These are phyloP conservation scores for Erebia aethiops DNA, from an alignment of 2,888 invertebrate genomes.

Conservation along the genomic window DNA sequence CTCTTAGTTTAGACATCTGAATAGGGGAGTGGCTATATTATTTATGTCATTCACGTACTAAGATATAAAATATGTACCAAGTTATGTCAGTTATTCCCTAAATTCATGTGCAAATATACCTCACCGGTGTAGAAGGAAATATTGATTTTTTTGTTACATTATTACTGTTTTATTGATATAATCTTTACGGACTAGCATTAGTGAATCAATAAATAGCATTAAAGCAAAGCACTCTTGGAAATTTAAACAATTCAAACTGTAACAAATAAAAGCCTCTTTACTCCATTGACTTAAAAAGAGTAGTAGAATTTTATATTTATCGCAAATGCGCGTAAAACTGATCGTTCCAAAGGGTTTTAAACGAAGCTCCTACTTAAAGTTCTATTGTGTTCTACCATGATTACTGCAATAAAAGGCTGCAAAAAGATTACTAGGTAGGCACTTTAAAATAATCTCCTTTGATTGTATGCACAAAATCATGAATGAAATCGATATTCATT, in stretches of 20 bases:
- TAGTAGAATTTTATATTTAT: constrained; percentile 2
- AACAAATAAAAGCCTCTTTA: constrained; percentile 22
- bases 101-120: neutral
- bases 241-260: constrained; percentile 6
- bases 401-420: constrained; percentile 40
- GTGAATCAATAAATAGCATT: constrained; percentile 14
- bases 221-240: constrained; percentile 27
- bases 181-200: neutral
- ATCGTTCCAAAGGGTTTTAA: constrained; percentile 24
- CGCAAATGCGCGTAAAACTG: constrained; percentile 19
- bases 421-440: constrained; percentile 35
- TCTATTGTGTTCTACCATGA: constrained; percentile 38
- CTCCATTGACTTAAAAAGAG: constrained; percentile 7
- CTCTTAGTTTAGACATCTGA: constrained; percentile 34
- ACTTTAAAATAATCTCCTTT: constrained; percentile 25
- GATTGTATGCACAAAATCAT: constrained; percentile 32
- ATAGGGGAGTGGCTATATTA: constrained; percentile 59
- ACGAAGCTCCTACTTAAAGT: constrained; percentile 31
- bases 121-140: neutral
- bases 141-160: neutral
- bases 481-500: constrained; percentile 38
- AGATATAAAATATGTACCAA: constrained; percentile 16
- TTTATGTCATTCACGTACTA: constrained; percentile 49
- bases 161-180: constrained; percentile 3
- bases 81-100: constrained; percentile 6